These are phyloP conservation scores for human (Homo sapiens) DNA, from an alignment of 2,113 vertebrate species.

Conservation along the genomic window DNA sequence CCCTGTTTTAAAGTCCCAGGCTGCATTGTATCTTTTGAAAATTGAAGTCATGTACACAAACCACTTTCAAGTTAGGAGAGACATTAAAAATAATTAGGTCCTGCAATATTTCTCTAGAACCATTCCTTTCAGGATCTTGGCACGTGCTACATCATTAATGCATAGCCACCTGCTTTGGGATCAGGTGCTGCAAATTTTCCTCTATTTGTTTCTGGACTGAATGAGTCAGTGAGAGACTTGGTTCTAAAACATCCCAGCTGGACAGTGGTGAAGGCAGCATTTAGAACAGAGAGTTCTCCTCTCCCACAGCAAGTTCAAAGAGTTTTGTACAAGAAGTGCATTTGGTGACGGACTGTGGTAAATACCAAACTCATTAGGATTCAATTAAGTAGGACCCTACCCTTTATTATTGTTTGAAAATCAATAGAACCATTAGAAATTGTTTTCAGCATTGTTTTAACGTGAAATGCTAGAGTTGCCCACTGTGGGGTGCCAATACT, in stretches of 20 bases:
- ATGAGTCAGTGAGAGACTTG: background rate
- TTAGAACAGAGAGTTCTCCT: background rate
- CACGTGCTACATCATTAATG: background rate
- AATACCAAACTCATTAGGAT: slow-evolving; percentile 13
- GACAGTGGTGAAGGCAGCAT: background rate
- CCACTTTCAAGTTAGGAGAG: slow-evolving; percentile 24
- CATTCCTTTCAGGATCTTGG: background rate
- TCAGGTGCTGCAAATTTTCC: background rate
- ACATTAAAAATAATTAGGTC: background rate
- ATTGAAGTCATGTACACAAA: slow-evolving; percentile 8
- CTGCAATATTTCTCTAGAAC: background rate
- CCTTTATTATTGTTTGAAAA: slow-evolving; percentile 21
- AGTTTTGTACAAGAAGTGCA: background rate
- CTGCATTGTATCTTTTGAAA: background rate
- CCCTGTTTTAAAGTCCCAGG: background rate
- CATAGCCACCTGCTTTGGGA: background rate
- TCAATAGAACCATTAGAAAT: background rate
- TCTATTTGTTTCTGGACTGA: slow-evolving; percentile 7
- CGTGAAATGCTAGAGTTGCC: background rate
- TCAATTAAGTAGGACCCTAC: background rate
- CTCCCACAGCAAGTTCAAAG: background rate
- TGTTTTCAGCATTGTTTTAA: background rate
- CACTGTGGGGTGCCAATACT: background rate
- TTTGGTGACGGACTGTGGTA: background rate
- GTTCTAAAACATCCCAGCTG: slow-evolving; percentile 19